Percentiles rank a stretch among this genome's conserved stretches.
phyloP scores from a whole-genome alignment of 2,888 invertebrate genomes.

The Lysandra bellargus region DNA sequence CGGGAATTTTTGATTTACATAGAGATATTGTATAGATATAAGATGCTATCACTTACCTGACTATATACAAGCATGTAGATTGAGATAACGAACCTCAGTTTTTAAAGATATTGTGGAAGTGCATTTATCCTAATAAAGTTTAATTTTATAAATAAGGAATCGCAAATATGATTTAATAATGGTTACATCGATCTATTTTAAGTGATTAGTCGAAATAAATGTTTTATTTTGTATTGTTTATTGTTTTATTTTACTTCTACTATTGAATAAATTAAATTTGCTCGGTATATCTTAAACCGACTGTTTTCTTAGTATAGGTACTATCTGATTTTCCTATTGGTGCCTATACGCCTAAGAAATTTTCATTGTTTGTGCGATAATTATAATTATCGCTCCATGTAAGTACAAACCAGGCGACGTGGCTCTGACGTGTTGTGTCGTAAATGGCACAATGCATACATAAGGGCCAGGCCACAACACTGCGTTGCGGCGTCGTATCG shows the following conservation, averaged over 20 bases:
- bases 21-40: conserved; percentile 28
- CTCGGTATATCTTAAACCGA: no score
- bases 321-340: no score
- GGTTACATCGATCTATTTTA: conserved; percentile 72
- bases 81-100: conserved; percentile 6
- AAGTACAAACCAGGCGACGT: no score
- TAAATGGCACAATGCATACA: no score
- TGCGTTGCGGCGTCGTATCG: no score
- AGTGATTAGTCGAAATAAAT: conserved; percentile 62
- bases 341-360: no score
- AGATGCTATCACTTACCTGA: conserved; percentile 24
- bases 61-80: not conserved
- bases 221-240: conserved; percentile 64
- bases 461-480: no score
- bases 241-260: conserved; percentile 41
- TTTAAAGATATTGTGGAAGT: conserved; percentile 37
- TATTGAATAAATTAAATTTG: no score
- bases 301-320: no score
- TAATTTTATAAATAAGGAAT: conserved; percentile 55
- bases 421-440: no score
- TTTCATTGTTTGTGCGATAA: no score
- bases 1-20: conserved; percentile 74
- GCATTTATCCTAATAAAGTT: conserved; percentile 68
- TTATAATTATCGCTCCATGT: no score
- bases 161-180: conserved; percentile 63